These are phyloP conservation scores for Zelleria hepariella DNA, from an alignment of 2,888 invertebrate genomes.

Conservation along the genomic window DNA sequence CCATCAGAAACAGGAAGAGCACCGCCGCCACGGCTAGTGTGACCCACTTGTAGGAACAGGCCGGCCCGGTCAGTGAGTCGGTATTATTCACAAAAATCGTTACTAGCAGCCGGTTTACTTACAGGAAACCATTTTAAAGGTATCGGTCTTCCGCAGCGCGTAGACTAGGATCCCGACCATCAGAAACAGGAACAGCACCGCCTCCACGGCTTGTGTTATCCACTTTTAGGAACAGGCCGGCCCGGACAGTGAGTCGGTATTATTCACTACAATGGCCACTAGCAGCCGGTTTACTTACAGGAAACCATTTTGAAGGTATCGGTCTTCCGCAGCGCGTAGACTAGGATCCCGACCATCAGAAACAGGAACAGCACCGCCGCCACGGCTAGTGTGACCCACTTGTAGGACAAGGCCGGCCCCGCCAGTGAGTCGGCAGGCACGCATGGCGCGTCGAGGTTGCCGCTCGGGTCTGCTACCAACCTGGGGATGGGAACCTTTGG, in stretches of 20 bases:
- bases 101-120: constrained; percentile 17
- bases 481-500: constrained; percentile 16
- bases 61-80: no score
- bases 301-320: constrained; percentile 32
- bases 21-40: no score
- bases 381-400: constrained; percentile 33
- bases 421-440: constrained; percentile 21
- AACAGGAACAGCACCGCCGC: constrained; percentile 23
- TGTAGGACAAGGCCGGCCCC: constrained; percentile 20
- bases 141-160: constrained; percentile 28
- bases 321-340: constrained; percentile 30
- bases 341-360: constrained; percentile 20
- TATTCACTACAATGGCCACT: neutral
- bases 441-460: constrained; percentile 31
- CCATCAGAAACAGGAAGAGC: no score
- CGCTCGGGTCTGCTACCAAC: constrained; percentile 23
- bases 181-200: constrained; percentile 18
- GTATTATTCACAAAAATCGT: neutral
- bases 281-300: constrained; percentile 27
- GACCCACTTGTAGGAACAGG: no score
- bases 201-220: constrained; percentile 27
- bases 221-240: constrained; percentile 27
- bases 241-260: neutral
- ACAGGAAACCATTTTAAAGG: constrained; percentile 35
- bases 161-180: constrained; percentile 26